phyloP scores from a whole-genome alignment of 2,888 invertebrate genomes.

The Saturnia pavonia region DNA sequence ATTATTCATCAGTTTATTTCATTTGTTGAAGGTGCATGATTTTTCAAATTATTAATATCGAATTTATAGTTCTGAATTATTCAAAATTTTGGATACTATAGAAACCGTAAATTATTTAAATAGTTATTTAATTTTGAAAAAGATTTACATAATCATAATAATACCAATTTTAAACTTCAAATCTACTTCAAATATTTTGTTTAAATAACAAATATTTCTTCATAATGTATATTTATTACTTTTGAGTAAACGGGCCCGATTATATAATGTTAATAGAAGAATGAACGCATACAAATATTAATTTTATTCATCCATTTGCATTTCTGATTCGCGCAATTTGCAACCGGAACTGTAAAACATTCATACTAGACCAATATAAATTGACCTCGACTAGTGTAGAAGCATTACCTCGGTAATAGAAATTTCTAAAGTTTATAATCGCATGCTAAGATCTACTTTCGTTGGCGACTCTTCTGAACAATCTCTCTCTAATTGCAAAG shows the following conservation, averaged over 20 bases:
- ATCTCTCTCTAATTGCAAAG: constrained; percentile 54
- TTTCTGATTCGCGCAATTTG: constrained; percentile 28
- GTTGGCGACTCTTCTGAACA: constrained; percentile 40
- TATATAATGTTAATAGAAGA: constrained; percentile 1
- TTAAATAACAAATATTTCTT: background rate
- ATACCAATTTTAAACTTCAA: no score
- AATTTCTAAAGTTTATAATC: constrained; percentile 2
- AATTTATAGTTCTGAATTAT: background rate
- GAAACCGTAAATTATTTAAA: background rate
- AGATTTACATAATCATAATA: background rate
- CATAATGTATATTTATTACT: background rate
- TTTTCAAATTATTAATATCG: background rate
- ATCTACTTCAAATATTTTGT: background rate
- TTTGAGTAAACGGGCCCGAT: background rate
- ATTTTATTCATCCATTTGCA: constrained; percentile 24
- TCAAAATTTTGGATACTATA: background rate
- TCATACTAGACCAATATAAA: constrained; percentile 26
- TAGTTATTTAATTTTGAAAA: background rate
- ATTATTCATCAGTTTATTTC: background rate
- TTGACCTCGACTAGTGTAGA: constrained; percentile 26
- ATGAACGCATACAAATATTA: constrained; percentile 22
- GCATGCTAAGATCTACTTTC: constrained; percentile 34
- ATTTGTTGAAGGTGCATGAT: no score
- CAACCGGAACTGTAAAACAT: constrained; percentile 28
- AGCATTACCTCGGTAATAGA: constrained; percentile 15